A percentile compares a stretch with the other conserved stretches of the same genome.
Conservation (phyloP, 1,140 invertebrate species). For the Hyles euphorbiae region DNA sequence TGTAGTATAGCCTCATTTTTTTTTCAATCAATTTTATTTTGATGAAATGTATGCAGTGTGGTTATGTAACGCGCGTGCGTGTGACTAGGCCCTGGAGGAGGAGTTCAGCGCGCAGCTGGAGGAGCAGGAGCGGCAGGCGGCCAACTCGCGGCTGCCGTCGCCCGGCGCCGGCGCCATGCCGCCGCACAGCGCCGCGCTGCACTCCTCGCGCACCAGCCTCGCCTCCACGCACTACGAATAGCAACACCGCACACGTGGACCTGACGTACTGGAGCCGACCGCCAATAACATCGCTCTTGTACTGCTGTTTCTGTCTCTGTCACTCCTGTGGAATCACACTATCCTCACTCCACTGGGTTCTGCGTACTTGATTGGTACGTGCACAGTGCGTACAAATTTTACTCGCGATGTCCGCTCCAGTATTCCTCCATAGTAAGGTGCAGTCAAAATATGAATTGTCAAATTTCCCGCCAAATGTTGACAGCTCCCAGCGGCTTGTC, state of each 20-base stretch:
- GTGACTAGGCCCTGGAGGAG: constrained; percentile 78
- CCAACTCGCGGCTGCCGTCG: constrained; percentile 45
- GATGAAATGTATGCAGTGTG: too few relatives aligned
- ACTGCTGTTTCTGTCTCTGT: not conserved
- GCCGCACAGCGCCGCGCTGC: constrained; percentile 55
- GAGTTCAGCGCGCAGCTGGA: constrained; percentile 80
- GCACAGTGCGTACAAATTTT: too few relatives aligned
- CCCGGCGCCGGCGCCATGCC: constrained; percentile 51
- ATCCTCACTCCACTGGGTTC: too few relatives aligned
- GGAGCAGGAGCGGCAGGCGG: constrained; percentile 77
- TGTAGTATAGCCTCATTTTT: too few relatives aligned
- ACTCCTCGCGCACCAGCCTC: constrained; percentile 65
- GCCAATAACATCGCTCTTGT: not conserved
- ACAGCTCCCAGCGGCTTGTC: not conserved
- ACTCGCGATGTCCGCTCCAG: not conserved
- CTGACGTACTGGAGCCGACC: not conserved
- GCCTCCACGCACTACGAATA: constrained; percentile 71
- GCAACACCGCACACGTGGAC: constrained; percentile 1
- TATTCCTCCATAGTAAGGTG: too few relatives aligned
- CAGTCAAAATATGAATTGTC: not conserved
- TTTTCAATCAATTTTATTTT: too few relatives aligned
- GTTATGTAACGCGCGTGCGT: too few relatives aligned
- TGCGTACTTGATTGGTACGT: too few relatives aligned
- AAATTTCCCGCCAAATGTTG: not conserved
- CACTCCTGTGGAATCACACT: too few relatives aligned